Base-by-base conservation (phyloP, 2,888 invertebrate genomes). In the Lithophane leautieri region DNA sequence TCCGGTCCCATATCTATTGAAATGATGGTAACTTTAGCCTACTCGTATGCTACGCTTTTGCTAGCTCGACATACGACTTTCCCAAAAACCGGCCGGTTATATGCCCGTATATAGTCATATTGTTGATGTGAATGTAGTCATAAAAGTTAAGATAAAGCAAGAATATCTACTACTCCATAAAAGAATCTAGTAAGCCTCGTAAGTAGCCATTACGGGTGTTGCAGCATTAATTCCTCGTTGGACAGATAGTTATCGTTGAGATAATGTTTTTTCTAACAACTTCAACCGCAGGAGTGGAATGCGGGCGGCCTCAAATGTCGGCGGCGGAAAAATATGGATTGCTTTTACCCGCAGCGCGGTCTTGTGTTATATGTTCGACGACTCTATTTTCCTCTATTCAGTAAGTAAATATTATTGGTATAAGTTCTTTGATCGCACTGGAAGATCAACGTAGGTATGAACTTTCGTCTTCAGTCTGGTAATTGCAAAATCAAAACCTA, bases 231-330 rank as follows among this genome's bases (percentile, higher is more conserved):
- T 81, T 76, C 72, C 71, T 73, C 25, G 56, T 58, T 42, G 73
- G 52, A 73, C 70, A 67, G 79, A 82, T 79, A 79, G 54, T 79
- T 79, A 73, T 83, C 72, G 76, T 70, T 70, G 61, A 80, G 76
- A 82, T 81, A 77, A 80, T 84, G 74, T 88, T 84, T 83, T 85
- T 87, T 86, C 79, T 85, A 81, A 76, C 62, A 73, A 62, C 52
- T 62, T 56, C 56, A 73, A 78, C 77, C 77, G 79, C 85, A 71
- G 79, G 60, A 81, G 72, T 63, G 84, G 87, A 87, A 88, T 87
- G 87, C 81, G 76, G 88, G 71, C 75, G 88, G 78, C 87, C 87
- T 87, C 85, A 81, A 75, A 63, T 73, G 61, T 75, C 47, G 73
- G 50, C 76, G 70, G 66, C 70, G 75, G 77, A 80, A 88, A 81